These are phyloP conservation scores for Cisticola juncidis DNA, from an alignment of 2,113 vertebrate species.

Conservation along the genomic window DNA sequence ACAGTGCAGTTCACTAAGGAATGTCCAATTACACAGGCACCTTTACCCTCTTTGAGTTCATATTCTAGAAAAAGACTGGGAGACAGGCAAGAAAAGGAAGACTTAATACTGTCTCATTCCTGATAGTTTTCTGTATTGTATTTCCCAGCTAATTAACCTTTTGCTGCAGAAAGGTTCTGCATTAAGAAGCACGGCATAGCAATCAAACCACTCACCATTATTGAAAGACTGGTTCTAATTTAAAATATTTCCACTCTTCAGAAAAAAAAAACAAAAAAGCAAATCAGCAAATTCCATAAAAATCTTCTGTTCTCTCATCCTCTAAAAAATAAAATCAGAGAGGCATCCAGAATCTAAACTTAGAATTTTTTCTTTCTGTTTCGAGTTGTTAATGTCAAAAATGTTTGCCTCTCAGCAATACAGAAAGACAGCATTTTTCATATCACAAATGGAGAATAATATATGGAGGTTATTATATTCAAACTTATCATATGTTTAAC, in stretches of 20 bases:
- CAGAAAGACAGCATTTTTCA: not conserved
- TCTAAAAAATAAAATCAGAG: not conserved
- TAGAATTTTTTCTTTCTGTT: not conserved
- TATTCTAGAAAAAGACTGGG: not conserved
- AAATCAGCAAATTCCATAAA: not conserved
- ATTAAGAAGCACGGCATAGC: conserved; percentile 13
- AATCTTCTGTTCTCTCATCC: not conserved
- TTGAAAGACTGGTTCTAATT: conserved; percentile 10
- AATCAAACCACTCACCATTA: conserved; percentile 25
- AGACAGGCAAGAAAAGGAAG: not conserved
- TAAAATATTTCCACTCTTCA: not conserved
- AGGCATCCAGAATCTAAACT: not conserved
- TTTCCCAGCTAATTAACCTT: conserved; percentile 69
- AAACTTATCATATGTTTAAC: not conserved
- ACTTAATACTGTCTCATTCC: conserved; percentile 6
- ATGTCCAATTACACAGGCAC: conserved; percentile 38
- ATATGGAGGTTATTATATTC: not conserved
- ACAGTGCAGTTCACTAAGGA: not conserved
- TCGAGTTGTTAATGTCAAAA: not conserved
- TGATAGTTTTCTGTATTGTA: conserved; percentile 39
- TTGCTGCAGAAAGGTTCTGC: conserved; percentile 38
- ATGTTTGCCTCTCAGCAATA: not conserved
- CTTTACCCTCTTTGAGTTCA: conserved; percentile 8
- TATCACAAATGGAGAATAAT: not conserved
- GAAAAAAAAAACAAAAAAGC: too few species aligned